Evolutionary conservation across 2,113 vertebrate genomes (phyloP), one percentile per base, ranked within the genome.

Genomic region (Mus pahari): DNA sequence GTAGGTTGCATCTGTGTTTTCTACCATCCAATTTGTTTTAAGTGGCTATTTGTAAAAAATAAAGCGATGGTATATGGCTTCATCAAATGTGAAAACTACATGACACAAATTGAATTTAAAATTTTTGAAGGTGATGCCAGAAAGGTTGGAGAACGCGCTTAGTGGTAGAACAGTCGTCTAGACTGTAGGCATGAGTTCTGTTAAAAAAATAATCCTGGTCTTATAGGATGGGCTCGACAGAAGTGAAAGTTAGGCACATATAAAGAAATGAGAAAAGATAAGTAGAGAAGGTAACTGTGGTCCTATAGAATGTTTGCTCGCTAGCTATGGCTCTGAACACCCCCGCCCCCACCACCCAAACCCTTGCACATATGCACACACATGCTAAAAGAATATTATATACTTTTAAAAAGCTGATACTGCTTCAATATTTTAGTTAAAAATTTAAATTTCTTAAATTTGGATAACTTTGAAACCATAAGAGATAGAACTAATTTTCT

Each of bases 401-500:
- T 26, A 81, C 26, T 91, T 88, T 93, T 94, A 84, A 45, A 91
- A 95, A 89, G 55, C 2, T 7, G 93, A 79, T 58, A 96, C 39
- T 71, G 87, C 83, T 93, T 96, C 90, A 68, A 87, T 84, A 58
- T 31, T 97, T 84, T 89, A 95, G 71, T 48, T 89, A 82, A 94
- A 96, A 86, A 66, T 19, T 75, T 86, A 16, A 45, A 7, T 3
- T 9, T 94, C 42, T 71, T 13, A 28, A 58, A 86, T 66, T 93
- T 90, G 79, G 68, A 77, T 74, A 48, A 93, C 45, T 70, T 88
- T 93, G 71, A 96, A 96, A 90, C 93, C 19, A 66, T 66, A 94
- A 87, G 45, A 48, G 20, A 68, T 50, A 62, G 7, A 4, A 78
- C 88, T 92, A 14, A 50, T 53, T 53, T 24, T 55, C n/a, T 28